Evolutionary conservation across 2,113 vertebrate genomes (phyloP).

Genomic region (Aegotheles bennettii): DNA sequence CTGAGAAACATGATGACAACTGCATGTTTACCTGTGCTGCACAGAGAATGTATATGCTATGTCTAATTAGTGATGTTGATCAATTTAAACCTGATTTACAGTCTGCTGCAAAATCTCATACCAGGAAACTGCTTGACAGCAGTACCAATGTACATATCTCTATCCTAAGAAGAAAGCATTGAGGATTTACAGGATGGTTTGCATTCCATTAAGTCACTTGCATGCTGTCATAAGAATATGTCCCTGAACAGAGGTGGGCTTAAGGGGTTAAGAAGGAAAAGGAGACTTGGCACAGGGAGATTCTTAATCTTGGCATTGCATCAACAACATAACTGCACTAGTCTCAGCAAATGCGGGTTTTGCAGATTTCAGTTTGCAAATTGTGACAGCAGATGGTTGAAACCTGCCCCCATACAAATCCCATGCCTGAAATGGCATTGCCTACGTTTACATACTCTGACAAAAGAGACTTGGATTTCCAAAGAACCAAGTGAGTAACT

Average conservation of each 20-base stretch:
- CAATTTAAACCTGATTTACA: neutral
- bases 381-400: neutral
- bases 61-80: neutral
- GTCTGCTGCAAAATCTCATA: neutral
- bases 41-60: neutral
- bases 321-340: neutral
- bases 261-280: neutral
- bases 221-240: neutral
- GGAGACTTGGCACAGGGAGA: neutral
- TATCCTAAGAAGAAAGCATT: neutral
- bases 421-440: neutral
- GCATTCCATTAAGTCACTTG: neutral
- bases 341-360: neutral
- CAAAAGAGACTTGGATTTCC: neutral
- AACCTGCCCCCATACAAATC: neutral
- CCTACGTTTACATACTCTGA: neutral
- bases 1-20: neutral
- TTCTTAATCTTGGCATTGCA: neutral
- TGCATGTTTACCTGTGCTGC: neutral
- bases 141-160: neutral
- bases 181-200: neutral
- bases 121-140: neutral
- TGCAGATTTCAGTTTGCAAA: neutral
- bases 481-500: neutral
- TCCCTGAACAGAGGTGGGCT: neutral